Conservation (phyloP, 2,797 vertebrate genomes). For the Pangasius macronema region DNA sequence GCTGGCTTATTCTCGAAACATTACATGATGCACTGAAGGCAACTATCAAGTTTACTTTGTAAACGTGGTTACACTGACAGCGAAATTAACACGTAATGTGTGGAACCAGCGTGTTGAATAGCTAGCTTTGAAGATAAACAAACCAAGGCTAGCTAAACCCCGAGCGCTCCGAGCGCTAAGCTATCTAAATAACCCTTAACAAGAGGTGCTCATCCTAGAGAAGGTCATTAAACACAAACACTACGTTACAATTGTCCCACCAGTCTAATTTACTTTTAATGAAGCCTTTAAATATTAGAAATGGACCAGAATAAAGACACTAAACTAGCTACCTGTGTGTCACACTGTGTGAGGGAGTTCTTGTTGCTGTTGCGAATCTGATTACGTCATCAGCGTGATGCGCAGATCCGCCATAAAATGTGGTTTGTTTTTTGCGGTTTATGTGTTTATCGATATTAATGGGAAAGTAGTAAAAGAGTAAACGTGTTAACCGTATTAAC, state of each 20-base stretch:
- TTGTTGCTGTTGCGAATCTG: conserved; percentile 9
- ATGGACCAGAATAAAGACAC: not conserved
- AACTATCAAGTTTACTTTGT: not conserved
- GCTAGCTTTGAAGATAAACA: conserved; percentile 8
- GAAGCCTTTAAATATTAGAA: not conserved
- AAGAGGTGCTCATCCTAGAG: not conserved
- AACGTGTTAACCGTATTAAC: not conserved
- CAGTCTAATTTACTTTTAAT: not conserved
- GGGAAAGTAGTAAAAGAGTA: too few species aligned
- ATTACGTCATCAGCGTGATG: conserved; percentile 1
- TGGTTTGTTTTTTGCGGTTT: not conserved
- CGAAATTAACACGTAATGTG: not conserved
- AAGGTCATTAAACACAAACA: not conserved
- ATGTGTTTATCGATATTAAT: not conserved
- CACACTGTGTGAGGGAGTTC: not conserved
- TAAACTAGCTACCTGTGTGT: not conserved
- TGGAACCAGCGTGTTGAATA: not conserved
- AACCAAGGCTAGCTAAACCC: not conserved
- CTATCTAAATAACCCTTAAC: not conserved
- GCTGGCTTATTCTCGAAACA: not conserved
- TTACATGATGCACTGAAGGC: not conserved
- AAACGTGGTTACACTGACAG: not conserved
- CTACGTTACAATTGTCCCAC: not conserved
- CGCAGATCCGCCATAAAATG: not conserved
- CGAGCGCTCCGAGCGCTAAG: not conserved